Conservation (phyloP, 2,888 invertebrate genomes). For the Nephrotoma flavescens region DNA sequence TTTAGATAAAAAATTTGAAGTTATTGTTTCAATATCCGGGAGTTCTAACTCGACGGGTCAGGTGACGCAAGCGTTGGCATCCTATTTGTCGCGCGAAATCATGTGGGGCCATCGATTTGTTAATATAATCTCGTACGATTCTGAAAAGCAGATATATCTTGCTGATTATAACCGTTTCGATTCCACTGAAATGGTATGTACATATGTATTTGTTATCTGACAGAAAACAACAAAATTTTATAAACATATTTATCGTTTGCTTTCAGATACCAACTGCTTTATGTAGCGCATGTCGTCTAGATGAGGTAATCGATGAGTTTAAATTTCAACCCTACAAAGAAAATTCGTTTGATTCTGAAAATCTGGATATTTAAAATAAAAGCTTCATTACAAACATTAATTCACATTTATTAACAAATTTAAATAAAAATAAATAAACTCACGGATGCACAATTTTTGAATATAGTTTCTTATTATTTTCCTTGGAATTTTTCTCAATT, state of each 20-base stretch:
- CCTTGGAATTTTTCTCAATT: not conserved
- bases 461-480: not conserved
- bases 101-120: conserved; percentile 72
- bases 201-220: not conserved
- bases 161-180: conserved; percentile 29
- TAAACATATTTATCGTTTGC: not conserved
- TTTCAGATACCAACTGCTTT: not conserved
- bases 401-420: not conserved
- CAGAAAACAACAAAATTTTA: not conserved
- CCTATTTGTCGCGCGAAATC: conserved; percentile 66
- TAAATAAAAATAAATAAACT: not conserved
- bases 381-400: not conserved
- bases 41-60: conserved; percentile 63
- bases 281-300: not conserved
- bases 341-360: not conserved
- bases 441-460: not conserved
- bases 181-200: conserved; percentile 24
- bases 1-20: conserved; percentile 55
- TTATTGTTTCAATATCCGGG: conserved; percentile 71
- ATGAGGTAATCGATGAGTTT: not conserved
- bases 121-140: conserved; percentile 44
- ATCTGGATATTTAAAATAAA: not conserved
- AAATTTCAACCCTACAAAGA: not conserved
- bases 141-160: conserved; percentile 41
- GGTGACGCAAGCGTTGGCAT: conserved; percentile 55